Percentiles rank a stretch among this genome's conserved stretches.
Conservation (phyloP, 2,113 vertebrate genomes). For the Ictalurus furcatus region DNA sequence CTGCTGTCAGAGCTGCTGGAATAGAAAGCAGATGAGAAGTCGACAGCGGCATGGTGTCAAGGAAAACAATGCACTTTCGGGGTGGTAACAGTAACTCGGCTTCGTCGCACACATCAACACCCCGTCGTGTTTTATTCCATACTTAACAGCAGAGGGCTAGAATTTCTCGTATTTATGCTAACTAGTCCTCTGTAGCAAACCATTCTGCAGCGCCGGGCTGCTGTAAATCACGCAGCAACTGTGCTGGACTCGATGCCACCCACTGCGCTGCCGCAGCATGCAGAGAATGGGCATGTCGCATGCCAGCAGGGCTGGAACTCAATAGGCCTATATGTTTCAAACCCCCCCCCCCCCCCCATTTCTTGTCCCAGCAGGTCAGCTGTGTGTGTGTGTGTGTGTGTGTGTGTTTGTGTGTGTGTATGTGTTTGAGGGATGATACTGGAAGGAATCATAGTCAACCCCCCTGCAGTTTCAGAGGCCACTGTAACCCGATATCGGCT, state of each 20-base stretch:
- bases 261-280: constrained; percentile 67
- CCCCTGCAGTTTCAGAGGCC: constrained; percentile 24
- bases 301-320: constrained; percentile 72
- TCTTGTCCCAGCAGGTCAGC: constrained; percentile 35
- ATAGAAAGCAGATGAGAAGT: neutral
- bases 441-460: constrained; percentile 36
- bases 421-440: constrained; percentile 13
- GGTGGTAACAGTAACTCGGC: neutral
- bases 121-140: constrained; percentile 14
- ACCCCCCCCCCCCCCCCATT: neutral
- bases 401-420: constrained; percentile 33
- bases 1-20: neutral
- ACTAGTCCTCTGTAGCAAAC: constrained; percentile 73
- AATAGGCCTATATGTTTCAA: constrained; percentile 57
- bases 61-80: neutral
- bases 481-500: constrained; percentile 37
- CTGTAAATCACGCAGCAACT: constrained; percentile 75
- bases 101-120: constrained; percentile 9
- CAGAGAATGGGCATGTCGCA: constrained; percentile 66
- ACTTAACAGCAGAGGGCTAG: constrained; percentile 44
- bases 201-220: constrained; percentile 65
- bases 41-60: neutral
- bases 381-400: constrained; percentile 35
- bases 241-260: constrained; percentile 69
- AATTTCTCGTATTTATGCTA: constrained; percentile 72